These are phyloP conservation scores for Puntigrus tetrazona DNA, from an alignment of 2,113 vertebrate species.

Conservation along the genomic window DNA sequence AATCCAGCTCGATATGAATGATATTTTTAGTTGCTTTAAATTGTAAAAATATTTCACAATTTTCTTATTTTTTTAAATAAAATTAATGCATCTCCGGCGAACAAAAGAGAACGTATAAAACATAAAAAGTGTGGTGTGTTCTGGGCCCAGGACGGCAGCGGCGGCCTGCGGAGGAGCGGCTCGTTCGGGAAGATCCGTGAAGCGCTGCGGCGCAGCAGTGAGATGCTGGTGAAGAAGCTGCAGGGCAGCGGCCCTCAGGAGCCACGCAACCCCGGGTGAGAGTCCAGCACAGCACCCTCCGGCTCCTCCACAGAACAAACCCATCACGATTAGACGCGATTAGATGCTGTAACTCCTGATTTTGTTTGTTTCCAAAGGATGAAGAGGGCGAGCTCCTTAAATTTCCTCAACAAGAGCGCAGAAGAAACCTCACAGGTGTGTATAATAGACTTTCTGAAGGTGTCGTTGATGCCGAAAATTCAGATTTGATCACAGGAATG, in stretches of 20 bases:
- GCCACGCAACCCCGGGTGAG: conserved; percentile 82
- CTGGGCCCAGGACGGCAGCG: conserved; percentile 78
- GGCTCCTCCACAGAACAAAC: neutral
- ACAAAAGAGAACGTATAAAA: neutral
- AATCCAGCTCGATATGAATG: too few species aligned
- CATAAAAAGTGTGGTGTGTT: neutral
- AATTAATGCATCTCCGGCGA: neutral
- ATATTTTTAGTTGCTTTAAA: too few species aligned
- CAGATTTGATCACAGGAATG: neutral
- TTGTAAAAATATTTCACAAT: neutral
- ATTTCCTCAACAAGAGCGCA: conserved; percentile 86
- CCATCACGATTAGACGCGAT: neutral
- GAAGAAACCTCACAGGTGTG: conserved; percentile 78
- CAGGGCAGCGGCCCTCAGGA: conserved; percentile 84
- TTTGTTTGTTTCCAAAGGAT: conserved; percentile 69
- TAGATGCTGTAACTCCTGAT: neutral
- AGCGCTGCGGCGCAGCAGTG: conserved; percentile 85
- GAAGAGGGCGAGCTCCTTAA: conserved; percentile 88
- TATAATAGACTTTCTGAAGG: neutral
- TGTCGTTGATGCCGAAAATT: neutral
- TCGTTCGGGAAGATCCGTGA: conserved; percentile 88
- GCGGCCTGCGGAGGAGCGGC: conserved; percentile 81
- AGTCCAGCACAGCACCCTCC: neutral
- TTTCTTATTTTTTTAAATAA: neutral
- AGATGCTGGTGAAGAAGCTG: conserved; percentile 90